Percentiles rank a stretch among this genome's conserved stretches.
phyloP scores from a whole-genome alignment of 2,888 invertebrate genomes.

The Mythimna impura region DNA sequence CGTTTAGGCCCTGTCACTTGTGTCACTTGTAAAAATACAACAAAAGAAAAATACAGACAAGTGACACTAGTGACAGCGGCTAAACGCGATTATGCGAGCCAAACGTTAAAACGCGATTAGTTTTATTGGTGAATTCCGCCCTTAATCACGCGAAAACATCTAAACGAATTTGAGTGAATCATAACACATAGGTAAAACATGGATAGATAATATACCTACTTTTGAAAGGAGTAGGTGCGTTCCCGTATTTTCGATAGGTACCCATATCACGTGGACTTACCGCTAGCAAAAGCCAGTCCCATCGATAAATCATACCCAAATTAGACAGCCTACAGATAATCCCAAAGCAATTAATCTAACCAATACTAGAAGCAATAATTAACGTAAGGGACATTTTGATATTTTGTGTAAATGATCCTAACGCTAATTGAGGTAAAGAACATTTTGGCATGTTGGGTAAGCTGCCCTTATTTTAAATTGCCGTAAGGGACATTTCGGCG shows the following conservation, averaged over 20 bases:
- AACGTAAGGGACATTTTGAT: neutral
- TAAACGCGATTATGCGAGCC: no score
- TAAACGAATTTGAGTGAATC: neutral
- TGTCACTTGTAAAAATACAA: no score
- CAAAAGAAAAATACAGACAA: no score
- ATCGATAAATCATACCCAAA: neutral
- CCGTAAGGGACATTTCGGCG: neutral
- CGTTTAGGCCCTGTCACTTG: no score
- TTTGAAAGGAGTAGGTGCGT: neutral
- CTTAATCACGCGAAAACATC: neutral
- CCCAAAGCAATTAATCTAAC: slow-evolving; percentile 12
- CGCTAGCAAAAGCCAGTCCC: neutral
- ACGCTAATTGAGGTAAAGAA: neutral
- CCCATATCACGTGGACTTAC: neutral
- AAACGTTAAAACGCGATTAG: no score
- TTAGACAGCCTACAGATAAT: slow-evolving; percentile 7
- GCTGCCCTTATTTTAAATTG: neutral
- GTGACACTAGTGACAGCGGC: no score
- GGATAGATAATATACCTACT: neutral
- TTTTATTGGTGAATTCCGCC: no score
- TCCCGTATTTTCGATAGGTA: neutral
- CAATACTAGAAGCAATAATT: neutral
- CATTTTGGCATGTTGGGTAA: neutral
- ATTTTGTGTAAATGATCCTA: neutral
- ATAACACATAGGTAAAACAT: neutral